phyloP scores from a whole-genome alignment of 2,113 vertebrate species.

The Pimephales promelas region DNA sequence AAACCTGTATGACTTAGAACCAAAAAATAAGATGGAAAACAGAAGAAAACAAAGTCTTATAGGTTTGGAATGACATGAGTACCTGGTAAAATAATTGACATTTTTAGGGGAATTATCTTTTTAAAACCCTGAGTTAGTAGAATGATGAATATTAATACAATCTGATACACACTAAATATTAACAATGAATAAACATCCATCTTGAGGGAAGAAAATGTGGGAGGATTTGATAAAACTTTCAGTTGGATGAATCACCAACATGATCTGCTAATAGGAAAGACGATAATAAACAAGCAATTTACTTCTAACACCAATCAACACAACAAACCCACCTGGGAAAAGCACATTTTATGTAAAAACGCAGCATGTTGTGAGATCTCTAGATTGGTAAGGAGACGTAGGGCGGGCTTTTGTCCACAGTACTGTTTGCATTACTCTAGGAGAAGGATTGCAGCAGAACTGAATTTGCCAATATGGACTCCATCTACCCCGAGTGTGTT shows the following conservation, averaged over 20 bases:
- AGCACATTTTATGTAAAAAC: conserved; percentile 6
- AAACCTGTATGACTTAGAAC: background rate
- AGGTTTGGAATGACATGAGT: background rate
- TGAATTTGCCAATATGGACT: conserved; percentile 24
- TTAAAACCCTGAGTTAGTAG: background rate
- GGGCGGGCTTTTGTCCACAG: background rate
- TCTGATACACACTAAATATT: background rate
- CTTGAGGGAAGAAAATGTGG: background rate
- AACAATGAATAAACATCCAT: background rate
- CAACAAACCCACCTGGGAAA: background rate
- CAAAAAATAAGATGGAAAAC: background rate
- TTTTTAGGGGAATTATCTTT: background rate
- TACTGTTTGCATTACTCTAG: conserved; percentile 1
- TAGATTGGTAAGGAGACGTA: background rate
- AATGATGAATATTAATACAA: background rate
- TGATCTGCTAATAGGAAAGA: background rate
- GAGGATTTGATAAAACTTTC: conserved; percentile 25
- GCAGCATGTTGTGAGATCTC: background rate
- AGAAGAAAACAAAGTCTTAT: background rate
- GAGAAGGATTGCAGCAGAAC: conserved; percentile 5
- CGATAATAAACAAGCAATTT: conserved; percentile 24
- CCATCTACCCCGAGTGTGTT: conserved; percentile 1
- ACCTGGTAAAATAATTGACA: too few species aligned
- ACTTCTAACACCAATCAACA: conserved; percentile 26
- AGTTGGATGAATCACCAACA: conserved; percentile 20